Conservation (phyloP, 1,140 invertebrate genomes). For the Pseudoatta argentina region DNA sequence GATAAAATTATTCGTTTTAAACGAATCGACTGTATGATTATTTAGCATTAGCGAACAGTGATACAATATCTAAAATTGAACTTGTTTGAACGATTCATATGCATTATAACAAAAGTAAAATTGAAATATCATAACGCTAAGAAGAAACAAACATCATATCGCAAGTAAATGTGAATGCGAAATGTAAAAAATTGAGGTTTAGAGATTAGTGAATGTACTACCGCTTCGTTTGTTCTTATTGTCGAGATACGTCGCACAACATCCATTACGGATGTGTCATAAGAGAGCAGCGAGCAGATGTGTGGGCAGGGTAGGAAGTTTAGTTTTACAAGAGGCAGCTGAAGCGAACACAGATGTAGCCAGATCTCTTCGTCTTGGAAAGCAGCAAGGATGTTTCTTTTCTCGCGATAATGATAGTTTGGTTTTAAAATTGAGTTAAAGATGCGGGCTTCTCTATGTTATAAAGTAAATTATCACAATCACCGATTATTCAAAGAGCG, state of each 20-base stretch:
- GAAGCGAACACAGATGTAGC: constrained; percentile 39
- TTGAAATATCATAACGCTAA: neutral
- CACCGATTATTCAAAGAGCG: neutral
- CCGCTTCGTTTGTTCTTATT: neutral
- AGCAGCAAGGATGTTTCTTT: constrained; percentile 55
- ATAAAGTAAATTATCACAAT: constrained; percentile 5
- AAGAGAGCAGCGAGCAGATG: constrained; percentile 67
- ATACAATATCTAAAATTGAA: neutral
- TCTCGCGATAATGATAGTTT: constrained; percentile 39
- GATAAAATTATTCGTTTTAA: neutral
- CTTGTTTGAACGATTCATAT: neutral
- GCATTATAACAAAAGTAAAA: neutral
- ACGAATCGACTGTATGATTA: neutral
- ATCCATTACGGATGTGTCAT: neutral
- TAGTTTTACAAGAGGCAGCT: constrained; percentile 75
- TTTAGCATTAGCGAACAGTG: neutral
- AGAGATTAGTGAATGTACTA: neutral
- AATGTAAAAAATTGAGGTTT: neutral
- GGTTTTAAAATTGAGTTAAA: constrained; percentile 59
- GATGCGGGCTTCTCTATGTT: neutral
- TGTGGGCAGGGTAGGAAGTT: constrained; percentile 72
- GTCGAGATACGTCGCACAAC: neutral
- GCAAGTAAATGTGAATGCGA: neutral
- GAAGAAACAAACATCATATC: neutral
- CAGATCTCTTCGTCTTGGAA: constrained; percentile 49